A percentile compares a stretch with the other conserved stretches of the same genome.
These are phyloP conservation scores for Phaonia tiefii DNA, from an alignment of 2,888 invertebrate species.

Conservation along the genomic window DNA sequence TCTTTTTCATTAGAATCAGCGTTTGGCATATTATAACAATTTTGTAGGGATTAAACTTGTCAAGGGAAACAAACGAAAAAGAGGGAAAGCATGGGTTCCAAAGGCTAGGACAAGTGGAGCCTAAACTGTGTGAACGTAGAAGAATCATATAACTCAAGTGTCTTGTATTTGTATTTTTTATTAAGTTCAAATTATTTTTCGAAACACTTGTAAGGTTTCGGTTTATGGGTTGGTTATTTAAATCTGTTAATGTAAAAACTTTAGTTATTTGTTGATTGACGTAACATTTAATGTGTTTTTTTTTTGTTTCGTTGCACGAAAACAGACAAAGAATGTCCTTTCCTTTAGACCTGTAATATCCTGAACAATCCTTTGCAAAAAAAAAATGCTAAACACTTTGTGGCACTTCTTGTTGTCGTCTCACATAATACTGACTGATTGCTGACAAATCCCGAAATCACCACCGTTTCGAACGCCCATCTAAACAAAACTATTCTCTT, in stretches of 20 bases:
- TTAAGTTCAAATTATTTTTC: too few relatives aligned
- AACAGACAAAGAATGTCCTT: background rate
- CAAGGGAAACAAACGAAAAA: background rate
- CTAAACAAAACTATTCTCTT: constrained; percentile 64
- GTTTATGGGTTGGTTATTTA: constrained; percentile 3
- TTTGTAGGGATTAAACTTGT: background rate
- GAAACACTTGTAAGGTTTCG: constrained; percentile 66
- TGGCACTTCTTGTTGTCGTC: background rate
- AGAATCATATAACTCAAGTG: too few relatives aligned
- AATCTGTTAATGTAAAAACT: too few relatives aligned
- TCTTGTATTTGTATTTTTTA: too few relatives aligned
- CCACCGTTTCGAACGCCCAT: constrained; percentile 64
- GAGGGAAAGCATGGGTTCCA: too few relatives aligned
- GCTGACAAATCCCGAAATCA: constrained; percentile 43
- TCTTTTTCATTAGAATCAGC: constrained; percentile 68
- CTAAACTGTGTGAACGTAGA: background rate
- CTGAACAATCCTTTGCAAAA: constrained; percentile 26
- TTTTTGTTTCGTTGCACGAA: too few relatives aligned
- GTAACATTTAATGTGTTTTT: too few relatives aligned
- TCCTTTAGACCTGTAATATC: background rate
- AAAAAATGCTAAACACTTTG: background rate
- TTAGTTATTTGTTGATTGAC: too few relatives aligned
- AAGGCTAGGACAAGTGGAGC: too few relatives aligned
- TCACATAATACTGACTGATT: background rate
- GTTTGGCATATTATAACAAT: constrained; percentile 77